phyloP scores from a whole-genome alignment of 2,113 vertebrate species.

The Chloroceryle aenea region DNA sequence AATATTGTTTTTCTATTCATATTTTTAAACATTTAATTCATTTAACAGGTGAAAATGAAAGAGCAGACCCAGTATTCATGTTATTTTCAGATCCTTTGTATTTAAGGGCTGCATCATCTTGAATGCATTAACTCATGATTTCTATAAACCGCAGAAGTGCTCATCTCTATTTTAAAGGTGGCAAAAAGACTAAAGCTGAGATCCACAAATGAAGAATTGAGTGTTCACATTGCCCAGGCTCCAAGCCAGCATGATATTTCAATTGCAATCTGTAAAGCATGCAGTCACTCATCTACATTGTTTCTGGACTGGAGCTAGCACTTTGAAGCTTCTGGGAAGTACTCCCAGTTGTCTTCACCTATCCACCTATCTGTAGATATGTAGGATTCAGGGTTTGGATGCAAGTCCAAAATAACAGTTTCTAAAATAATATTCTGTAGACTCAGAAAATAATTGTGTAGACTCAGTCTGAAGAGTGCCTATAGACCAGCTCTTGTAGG shows the following conservation, averaged over 20 bases:
- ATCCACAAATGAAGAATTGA: constrained; percentile 5
- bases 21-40: background rate
- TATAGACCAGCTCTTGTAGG: background rate
- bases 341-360: constrained; percentile 53
- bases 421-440: constrained; percentile 15
- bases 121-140: background rate
- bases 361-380: constrained; percentile 16
- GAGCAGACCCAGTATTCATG: background rate
- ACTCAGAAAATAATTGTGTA: no score
- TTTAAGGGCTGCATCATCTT: background rate
- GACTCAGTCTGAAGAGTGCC: background rate
- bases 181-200: background rate
- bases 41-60: background rate
- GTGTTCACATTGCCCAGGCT: constrained; percentile 2
- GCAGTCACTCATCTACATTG: constrained; percentile 39
- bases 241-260: constrained; percentile 21
- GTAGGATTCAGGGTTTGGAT: constrained; percentile 34
- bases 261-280: constrained; percentile 31
- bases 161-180: background rate
- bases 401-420: background rate
- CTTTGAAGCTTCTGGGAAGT: constrained; percentile 41
- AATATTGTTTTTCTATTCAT: background rate
- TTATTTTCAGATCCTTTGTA: background rate
- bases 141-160: background rate
- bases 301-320: constrained; percentile 41